These are phyloP conservation scores for Siniperca scherzeri DNA, from an alignment of 2,797 vertebrate genomes.

Conservation along the genomic window DNA sequence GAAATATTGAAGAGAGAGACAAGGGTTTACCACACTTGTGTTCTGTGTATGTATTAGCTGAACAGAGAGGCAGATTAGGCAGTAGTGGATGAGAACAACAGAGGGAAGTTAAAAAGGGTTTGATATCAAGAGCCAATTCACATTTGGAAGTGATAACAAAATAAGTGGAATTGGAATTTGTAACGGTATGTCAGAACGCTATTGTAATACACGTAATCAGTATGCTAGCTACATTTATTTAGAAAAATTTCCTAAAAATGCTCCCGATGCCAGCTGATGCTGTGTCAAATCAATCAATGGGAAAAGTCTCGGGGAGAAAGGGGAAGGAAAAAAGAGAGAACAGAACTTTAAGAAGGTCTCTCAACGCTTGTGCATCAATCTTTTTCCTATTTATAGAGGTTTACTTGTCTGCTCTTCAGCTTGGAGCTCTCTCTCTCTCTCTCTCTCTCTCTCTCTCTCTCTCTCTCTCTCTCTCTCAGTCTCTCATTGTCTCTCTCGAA, in stretches of 20 bases:
- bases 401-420: slow-evolving; percentile 44
- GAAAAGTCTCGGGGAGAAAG: neutral
- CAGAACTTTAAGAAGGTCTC: slow-evolving; percentile 27
- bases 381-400: slow-evolving; percentile 55
- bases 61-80: slow-evolving; percentile 21
- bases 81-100: slow-evolving; percentile 13
- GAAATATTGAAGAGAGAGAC: slow-evolving; percentile 22
- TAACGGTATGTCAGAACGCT: slow-evolving; percentile 22
- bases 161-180: slow-evolving; percentile 55
- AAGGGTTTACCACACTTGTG: slow-evolving; percentile 9
- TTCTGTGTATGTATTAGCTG: slow-evolving; percentile 18
- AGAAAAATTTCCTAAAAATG: slow-evolving; percentile 11
- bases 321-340: neutral
- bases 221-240: too few species aligned
- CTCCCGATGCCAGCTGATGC: neutral
- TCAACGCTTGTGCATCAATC: slow-evolving; percentile 38
- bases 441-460: slow-evolving; percentile 42
- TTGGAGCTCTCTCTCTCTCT: slow-evolving; percentile 24
- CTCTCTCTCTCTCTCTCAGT: slow-evolving; percentile 39
- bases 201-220: neutral
- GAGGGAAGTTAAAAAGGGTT: slow-evolving; percentile 25
- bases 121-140: slow-evolving; percentile 40
- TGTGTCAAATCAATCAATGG: slow-evolving; percentile 14
- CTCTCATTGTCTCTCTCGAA: slow-evolving; percentile 51
- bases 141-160: slow-evolving; percentile 42